A percentile compares a stretch with the other conserved stretches of the same genome.
phyloP scores from a whole-genome alignment of 2,113 vertebrate genomes.

The Brachyhypopomus occidentalis region DNA sequence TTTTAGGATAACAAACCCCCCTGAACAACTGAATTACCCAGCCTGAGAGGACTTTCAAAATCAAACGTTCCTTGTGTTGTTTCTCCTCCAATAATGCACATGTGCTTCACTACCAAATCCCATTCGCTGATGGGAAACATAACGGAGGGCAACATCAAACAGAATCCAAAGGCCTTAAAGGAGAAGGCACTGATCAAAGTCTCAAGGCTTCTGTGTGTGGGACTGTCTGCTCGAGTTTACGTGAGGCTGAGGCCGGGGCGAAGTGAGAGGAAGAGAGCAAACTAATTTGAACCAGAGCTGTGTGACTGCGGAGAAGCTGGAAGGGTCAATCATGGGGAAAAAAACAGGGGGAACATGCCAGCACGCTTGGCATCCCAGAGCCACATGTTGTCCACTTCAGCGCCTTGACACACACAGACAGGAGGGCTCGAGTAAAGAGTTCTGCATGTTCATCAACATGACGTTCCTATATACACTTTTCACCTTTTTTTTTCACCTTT shows the following conservation, averaged over 20 bases:
- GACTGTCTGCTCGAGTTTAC: slow-evolving; percentile 47
- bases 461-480: background rate
- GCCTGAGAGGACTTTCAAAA: slow-evolving; percentile 4
- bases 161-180: slow-evolving; percentile 43
- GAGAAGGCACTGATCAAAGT: slow-evolving; percentile 51
- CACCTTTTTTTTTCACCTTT: background rate
- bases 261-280: slow-evolving; percentile 31
- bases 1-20: slow-evolving; percentile 29
- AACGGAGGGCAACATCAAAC: slow-evolving; percentile 52
- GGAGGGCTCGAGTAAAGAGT: background rate
- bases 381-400: background rate
- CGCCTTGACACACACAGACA: background rate
- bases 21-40: slow-evolving; percentile 6
- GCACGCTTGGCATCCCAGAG: slow-evolving; percentile 9
- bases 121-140: slow-evolving; percentile 52
- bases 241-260: slow-evolving; percentile 5
- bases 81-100: slow-evolving; percentile 31
- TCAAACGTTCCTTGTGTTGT: slow-evolving; percentile 20
- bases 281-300: slow-evolving; percentile 49
- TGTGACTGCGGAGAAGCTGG: background rate
- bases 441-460: background rate
- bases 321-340: slow-evolving; percentile 15
- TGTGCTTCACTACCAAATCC: slow-evolving; percentile 33
- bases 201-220: slow-evolving; percentile 46
- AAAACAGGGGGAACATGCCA: background rate